phyloP scores from a whole-genome alignment of 2,113 vertebrate genomes.

The Recurvirostra avosetta region DNA sequence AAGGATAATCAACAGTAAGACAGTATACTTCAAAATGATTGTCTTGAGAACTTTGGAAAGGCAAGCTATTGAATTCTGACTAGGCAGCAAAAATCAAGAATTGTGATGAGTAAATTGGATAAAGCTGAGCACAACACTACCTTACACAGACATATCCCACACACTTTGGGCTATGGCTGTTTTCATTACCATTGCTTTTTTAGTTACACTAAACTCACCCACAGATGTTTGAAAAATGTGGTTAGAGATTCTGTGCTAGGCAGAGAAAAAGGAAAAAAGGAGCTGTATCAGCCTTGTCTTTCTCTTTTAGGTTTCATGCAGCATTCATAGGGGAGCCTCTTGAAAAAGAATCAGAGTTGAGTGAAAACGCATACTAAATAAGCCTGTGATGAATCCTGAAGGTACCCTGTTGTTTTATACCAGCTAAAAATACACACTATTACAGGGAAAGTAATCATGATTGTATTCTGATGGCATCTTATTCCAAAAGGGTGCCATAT shows the following conservation, averaged over 20 bases:
- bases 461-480: background rate
- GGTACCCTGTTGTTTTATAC: background rate
- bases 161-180: background rate
- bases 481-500: background rate
- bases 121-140: background rate
- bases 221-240: background rate
- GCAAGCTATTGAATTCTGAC: background rate
- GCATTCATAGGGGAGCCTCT: background rate
- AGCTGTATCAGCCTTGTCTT: background rate
- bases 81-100: background rate
- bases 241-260: conserved; percentile 5
- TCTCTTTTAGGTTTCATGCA: background rate
- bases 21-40: background rate
- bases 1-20: background rate
- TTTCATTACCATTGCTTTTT: background rate
- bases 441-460: background rate
- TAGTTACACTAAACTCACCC: background rate
- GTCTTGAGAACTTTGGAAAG: background rate
- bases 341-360: background rate
- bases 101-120: background rate
- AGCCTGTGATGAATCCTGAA: background rate
- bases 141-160: background rate
- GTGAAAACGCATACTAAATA: background rate
- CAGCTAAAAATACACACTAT: background rate
- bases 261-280: background rate